Evolutionary conservation across 2,797 vertebrate species (phyloP), one percentile per base, ranked within the genome.

Genomic region (Prionace glauca): DNA sequence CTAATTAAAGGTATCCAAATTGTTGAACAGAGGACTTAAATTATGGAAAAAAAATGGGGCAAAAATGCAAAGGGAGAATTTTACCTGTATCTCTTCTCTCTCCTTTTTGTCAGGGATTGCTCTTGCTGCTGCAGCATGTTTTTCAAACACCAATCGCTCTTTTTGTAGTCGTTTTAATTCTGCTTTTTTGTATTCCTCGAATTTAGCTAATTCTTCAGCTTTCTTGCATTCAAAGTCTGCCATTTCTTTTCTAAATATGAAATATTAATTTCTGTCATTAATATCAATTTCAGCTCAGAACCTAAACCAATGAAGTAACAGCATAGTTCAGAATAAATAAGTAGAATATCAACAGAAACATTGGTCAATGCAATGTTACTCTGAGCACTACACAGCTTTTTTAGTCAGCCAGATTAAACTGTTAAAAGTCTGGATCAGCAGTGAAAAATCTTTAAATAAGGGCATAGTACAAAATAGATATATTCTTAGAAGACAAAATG

Each of bases 31-130:
- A 65, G 60, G 32, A 20, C 36, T n/a, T 67, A 65, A 36, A 69
- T 36, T 60, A 60, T 26, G 1, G 20, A 20, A 24, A 3, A 36
- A 60, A 32, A 22, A 60, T 0, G 29, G 36, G 26, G 2, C 77
- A 72, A 72, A 4, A 50, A 71, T 56, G 45, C 2, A 72, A 94
- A 79, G 29, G 41, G 20, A 67, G 56, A 45, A 18, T 95, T 87
- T 96, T 97, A 99, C 99, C 98, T 99, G 99, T 96, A 99, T 99
- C 97, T 99, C 99, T 96, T 99, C 98, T 22, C 99, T 98, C 95
- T 99, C 99, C 96, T 98, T 99, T 97, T 98, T 99, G 97, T 99
- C 99, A 2, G 99, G 99, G n/a, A 98, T 97, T 92, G 98, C 98
- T 97, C 99, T 98, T 62, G 98, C 98, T 1, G 98, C 98, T 50